Base-by-base conservation (phyloP, 2,113 vertebrate species). In the Helogale parvula region DNA sequence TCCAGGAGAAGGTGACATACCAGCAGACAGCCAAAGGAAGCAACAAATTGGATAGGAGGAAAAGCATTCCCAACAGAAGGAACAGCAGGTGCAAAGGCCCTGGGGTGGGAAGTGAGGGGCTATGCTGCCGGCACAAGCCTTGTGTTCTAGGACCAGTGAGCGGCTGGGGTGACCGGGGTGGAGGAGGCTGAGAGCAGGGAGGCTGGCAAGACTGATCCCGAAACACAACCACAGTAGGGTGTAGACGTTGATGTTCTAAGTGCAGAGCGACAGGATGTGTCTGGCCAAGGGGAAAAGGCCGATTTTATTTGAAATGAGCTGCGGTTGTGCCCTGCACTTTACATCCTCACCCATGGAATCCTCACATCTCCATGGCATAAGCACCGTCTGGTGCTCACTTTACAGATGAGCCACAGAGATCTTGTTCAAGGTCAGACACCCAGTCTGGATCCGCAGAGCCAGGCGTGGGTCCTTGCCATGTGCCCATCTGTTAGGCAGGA, bases 381-480 rank as follows among this genome's bases (percentile, higher is more conserved):
- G 35, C 60, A 27, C 88, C 19, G 6, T 25, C 81, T 71, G 92
- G 33, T 0, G 5, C 68, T 88, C 91, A 63, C 47, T 38, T 77
- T 60, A 84, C 21, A 80, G 13, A 83, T 7, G 16, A 76, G 41
- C 54, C 41, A 52, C 33, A 27, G 68, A 85, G 92, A 66, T 74
- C 85, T 76, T 8, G 45, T 31, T 83, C 95, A 97, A 96, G 88
- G 94, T 91, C 88, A 92, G 45, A 77, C 14, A 5, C 60, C 57
- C 21, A 4, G 82, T 52, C 63, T 66, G 3, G 10, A 88, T n/a
- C 63, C 52, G n/a, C 74, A 68, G 60, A 76, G 72, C 72, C 76
- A 12, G 68, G 41, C 54, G 10, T 17, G 71, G 63, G n/a, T 11
- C 72, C 25, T 13, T 69, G 63, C 54, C 80, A 23, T 0, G 0